Base-by-base conservation (phyloP, 2,113 vertebrate species). In the Dryoscopus gambensis region DNA sequence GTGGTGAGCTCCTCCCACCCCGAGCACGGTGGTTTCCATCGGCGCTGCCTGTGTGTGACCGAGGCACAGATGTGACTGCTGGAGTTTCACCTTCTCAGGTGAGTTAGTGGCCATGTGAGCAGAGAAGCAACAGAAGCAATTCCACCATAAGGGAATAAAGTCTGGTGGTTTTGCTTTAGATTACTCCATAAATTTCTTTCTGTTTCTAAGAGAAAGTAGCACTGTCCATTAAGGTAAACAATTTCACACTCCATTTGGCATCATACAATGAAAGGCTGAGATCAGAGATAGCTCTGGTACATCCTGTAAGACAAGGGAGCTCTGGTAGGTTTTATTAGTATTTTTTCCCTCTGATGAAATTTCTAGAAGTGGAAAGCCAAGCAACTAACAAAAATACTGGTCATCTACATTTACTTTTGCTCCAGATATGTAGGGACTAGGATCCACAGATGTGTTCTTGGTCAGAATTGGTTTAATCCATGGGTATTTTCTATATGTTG, bases 241-340 rank as follows among this genome's bases (percentile, higher is more conserved):
- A 95, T 95, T 97, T 96, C 96, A 95, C 94, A 91, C 84, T 87
- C 86, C 85, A 90, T 96, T 97, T 95, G 85, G 62, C 73, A 68
- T 94, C 1, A 0, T 49, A 42, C 69, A 91, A 24, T 81, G 94
- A 91, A 96, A 69, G 50, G 23, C 47, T 90, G 73, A 88, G 47
- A 80, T 95, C 44, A 63, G 93, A 86, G 50, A 93, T 44, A 74
- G 40, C 59, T 91, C 71, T 87, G 87, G 55, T 91, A 25, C 24
- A 42, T 64, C 63, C 35, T 81, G 20, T 57, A 84, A 86, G 70
- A 65, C 5, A 56, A 62, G 53, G 49, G 30, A 89, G 42, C 23
- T 87, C 52, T 78, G 14, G 24, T 39, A 79, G 19, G 6, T 74
- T 71, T 23, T 67, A 18, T 40, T 89, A 25, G 42, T 80, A 3